Evolutionary conservation across 2,113 vertebrate genomes (phyloP).

Genomic region (Numenius arquata): DNA sequence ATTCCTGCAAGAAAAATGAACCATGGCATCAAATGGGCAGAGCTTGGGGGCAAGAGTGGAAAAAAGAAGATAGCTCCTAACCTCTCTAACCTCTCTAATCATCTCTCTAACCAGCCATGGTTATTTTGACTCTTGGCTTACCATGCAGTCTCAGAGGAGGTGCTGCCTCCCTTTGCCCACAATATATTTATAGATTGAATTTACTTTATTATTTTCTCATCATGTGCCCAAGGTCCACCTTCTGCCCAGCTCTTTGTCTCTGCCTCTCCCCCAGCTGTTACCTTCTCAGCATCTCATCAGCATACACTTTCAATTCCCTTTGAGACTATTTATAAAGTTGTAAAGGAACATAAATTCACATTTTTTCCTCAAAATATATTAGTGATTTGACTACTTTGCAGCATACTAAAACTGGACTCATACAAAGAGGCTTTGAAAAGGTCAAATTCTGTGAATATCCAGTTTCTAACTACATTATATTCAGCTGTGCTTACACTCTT

Average conservation of each 20-base stretch:
- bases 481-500: conserved; percentile 2
- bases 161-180: neutral
- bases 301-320: neutral
- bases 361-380: neutral
- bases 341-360: conserved; percentile 19
- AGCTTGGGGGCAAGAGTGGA: neutral
- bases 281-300: conserved; percentile 14
- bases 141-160: neutral
- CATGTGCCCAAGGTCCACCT: neutral
- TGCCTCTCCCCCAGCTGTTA: conserved; percentile 26
- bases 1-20: neutral
- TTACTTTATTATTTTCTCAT: neutral
- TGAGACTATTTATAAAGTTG: neutral
- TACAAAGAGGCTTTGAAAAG: conserved; percentile 7
- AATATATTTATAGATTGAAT: neutral
- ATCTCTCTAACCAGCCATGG: neutral
- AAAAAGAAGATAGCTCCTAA: neutral
- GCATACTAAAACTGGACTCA: neutral
- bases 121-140: neutral
- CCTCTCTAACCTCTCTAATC: neutral
- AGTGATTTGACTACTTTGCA: neutral
- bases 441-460: conserved; percentile 8
- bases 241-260: conserved; percentile 37
- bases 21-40: neutral
- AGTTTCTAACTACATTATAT: conserved; percentile 10